Percentiles rank a stretch among this genome's conserved stretches.
Conservation (phyloP, 2,797 vertebrate species). For the Scolopax rusticola region DNA sequence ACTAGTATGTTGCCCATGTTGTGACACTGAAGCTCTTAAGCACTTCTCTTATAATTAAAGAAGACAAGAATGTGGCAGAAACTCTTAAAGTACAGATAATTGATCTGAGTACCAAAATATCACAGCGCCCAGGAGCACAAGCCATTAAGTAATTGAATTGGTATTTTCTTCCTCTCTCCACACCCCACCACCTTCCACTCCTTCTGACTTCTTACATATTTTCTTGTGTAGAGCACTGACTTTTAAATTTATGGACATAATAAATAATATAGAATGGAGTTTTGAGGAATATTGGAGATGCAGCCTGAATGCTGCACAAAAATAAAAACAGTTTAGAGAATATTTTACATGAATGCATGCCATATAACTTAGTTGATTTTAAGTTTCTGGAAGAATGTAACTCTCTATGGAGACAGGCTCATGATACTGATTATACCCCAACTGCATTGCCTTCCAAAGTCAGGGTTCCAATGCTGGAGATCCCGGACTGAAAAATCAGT, state of each 20-base stretch:
- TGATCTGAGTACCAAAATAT: slow-evolving; percentile 90
- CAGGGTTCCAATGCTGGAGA: not conserved
- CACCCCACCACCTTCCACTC: not conserved
- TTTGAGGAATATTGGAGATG: not conserved
- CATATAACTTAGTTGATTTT: not conserved
- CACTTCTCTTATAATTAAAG: slow-evolving; percentile 91
- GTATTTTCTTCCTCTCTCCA: not conserved
- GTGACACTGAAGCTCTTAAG: slow-evolving; percentile 89
- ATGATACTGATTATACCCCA: not conserved
- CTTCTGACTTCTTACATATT: not conserved
- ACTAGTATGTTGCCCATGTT: slow-evolving; percentile 90
- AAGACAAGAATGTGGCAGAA: slow-evolving; percentile 87
- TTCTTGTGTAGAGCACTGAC: not conserved
- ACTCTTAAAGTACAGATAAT: slow-evolving; percentile 94
- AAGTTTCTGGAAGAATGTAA: not conserved
- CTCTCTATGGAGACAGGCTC: not conserved
- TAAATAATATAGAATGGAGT: not conserved
- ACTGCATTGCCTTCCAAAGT: not conserved
- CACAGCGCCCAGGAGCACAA: slow-evolving; percentile 94
- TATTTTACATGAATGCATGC: not conserved
- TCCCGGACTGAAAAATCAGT: not conserved
- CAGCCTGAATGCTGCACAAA: not conserved
- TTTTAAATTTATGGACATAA: not conserved
- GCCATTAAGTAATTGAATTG: slow-evolving; percentile 86
- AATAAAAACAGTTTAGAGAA: not conserved